A percentile compares a stretch with the other conserved stretches of the same genome.
These are phyloP conservation scores for Mylabris phalerata DNA, from an alignment of 1,140 invertebrate genomes.

Conservation along the genomic window DNA sequence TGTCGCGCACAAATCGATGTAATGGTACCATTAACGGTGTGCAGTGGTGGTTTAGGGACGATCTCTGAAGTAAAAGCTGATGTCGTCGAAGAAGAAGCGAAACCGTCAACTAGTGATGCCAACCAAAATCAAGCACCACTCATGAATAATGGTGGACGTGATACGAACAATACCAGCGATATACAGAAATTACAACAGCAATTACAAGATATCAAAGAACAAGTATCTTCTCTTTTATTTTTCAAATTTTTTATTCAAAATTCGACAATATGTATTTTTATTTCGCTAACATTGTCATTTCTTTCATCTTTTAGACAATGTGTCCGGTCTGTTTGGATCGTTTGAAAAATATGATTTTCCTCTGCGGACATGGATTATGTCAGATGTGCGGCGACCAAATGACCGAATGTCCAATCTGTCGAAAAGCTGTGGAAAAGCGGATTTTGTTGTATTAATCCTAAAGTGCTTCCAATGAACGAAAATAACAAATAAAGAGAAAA, in stretches of 20 bases:
- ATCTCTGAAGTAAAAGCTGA: slow-evolving; percentile 50
- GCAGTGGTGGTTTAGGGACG: slow-evolving; percentile 53
- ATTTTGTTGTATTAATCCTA: slow-evolving; percentile 76
- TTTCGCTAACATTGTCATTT: background rate
- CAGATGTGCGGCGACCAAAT: slow-evolving; percentile 98
- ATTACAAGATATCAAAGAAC: slow-evolving; percentile 94
- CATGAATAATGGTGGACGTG: slow-evolving; percentile 80
- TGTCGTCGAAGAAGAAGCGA: slow-evolving; percentile 44
- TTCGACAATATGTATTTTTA: background rate
- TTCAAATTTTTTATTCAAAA: background rate
- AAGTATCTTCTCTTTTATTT: slow-evolving; percentile 51
- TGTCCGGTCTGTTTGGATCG: slow-evolving; percentile 96
- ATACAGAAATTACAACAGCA: slow-evolving; percentile 94
- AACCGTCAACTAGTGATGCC: slow-evolving; percentile 26
- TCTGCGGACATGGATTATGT: slow-evolving; percentile 95
- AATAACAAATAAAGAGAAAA: too few relatives aligned
- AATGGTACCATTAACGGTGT: slow-evolving; percentile 63
- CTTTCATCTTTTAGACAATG: slow-evolving; percentile 71
- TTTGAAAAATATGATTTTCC: slow-evolving; percentile 97
- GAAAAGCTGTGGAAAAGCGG: slow-evolving; percentile 90
- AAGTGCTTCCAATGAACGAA: too few relatives aligned
- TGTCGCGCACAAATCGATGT: slow-evolving; percentile 84
- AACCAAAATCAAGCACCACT: slow-evolving; percentile 42
- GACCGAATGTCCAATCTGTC: slow-evolving; percentile 93
- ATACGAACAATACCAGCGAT: slow-evolving; percentile 72